A percentile compares a stretch with the other conserved stretches of the same genome.
Conservation (phyloP, 1,140 invertebrate genomes). For the Galleria mellonella region DNA sequence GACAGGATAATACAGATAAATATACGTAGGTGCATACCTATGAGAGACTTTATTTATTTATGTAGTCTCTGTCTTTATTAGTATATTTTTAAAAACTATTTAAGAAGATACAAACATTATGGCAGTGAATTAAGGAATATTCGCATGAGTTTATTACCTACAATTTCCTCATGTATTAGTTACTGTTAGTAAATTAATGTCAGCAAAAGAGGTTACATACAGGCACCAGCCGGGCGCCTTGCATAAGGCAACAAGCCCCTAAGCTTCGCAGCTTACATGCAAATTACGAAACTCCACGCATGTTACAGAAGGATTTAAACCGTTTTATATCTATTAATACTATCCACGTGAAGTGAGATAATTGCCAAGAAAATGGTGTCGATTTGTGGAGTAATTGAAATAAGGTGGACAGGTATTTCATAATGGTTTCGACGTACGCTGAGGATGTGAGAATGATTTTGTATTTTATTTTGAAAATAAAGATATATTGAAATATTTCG, state of each 20-base stretch:
- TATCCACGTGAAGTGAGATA: background rate
- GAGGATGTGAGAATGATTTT: too few species aligned
- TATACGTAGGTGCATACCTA: too few species aligned
- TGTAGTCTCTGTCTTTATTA: too few species aligned
- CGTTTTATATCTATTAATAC: conserved; percentile 3
- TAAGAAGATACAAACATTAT: too few species aligned
- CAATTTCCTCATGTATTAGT: conserved; percentile 23
- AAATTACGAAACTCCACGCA: conserved; percentile 32
- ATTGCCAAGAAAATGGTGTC: background rate
- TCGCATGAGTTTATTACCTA: background rate
- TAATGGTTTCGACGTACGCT: too few species aligned
- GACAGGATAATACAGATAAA: too few species aligned
- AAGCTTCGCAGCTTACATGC: conserved; percentile 36
- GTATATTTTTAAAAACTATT: too few species aligned
- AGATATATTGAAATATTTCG: too few species aligned
- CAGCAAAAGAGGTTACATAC: conserved; percentile 39
- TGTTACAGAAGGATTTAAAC: conserved; percentile 18
- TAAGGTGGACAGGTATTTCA: background rate
- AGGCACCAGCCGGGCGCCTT: conserved; percentile 33
- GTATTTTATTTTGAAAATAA: too few species aligned
- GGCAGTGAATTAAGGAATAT: too few species aligned
- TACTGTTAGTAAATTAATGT: conserved; percentile 41
- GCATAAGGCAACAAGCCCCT: conserved; percentile 46
- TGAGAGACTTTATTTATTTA: too few species aligned
- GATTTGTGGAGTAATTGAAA: background rate